These are phyloP conservation scores for Syngnathus acus DNA, from an alignment of 2,797 vertebrate genomes.

Conservation along the genomic window DNA sequence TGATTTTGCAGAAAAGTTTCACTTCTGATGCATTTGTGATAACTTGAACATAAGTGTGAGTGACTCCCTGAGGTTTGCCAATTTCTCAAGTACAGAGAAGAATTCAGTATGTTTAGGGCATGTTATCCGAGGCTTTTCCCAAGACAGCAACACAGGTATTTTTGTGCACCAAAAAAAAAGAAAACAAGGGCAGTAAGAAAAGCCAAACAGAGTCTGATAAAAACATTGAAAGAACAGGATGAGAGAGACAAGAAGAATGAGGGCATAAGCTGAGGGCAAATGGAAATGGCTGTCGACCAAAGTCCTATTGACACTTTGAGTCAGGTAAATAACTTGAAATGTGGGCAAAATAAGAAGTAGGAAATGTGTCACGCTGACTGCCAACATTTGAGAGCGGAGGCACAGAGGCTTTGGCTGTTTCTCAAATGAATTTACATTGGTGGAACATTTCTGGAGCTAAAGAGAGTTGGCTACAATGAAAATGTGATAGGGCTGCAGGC, in stretches of 20 bases:
- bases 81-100: conserved; percentile 35
- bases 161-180: conserved; percentile 21
- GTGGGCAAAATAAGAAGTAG: conserved; percentile 23
- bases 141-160: conserved; percentile 30
- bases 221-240: conserved; percentile 3
- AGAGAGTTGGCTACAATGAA: not conserved
- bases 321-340: conserved; percentile 40
- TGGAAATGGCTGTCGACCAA: conserved; percentile 17
- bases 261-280: conserved; percentile 18
- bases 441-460: conserved; percentile 5
- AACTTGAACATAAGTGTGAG: conserved; percentile 1
- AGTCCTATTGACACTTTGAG: conserved; percentile 46
- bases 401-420: conserved; percentile 30
- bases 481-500: not conserved
- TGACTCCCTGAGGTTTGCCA: conserved; percentile 39
- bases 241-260: not conserved
- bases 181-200: conserved; percentile 17
- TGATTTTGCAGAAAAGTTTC: not conserved
- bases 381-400: conserved; percentile 2
- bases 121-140: conserved; percentile 54
- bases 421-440: conserved; percentile 36
- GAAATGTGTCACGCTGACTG: conserved; percentile 25
- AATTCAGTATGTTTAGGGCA: conserved; percentile 40
- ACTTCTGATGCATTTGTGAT: conserved; percentile 8
- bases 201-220: not conserved